These are phyloP conservation scores for Frankliniella fusca DNA, from an alignment of 2,888 invertebrate species.

Conservation along the genomic window DNA sequence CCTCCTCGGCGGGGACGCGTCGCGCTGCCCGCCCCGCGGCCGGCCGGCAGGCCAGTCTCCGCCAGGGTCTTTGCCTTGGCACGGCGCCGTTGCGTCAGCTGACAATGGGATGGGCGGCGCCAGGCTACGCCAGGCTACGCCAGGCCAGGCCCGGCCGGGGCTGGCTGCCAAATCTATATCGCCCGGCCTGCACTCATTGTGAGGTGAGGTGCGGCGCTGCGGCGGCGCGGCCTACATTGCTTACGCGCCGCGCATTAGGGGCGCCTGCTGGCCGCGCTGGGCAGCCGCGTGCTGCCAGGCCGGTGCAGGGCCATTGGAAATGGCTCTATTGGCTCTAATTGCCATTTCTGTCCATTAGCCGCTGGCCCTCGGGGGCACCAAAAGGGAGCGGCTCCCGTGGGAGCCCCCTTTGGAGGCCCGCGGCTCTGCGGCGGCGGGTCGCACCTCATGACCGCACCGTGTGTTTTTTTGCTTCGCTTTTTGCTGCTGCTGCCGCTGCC, in stretches of 20 bases:
- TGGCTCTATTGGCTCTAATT: neutral
- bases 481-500: no score
- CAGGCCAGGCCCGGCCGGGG: neutral
- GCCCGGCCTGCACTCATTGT: neutral
- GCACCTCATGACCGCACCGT: neutral
- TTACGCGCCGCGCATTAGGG: neutral
- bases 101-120: neutral
- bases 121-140: no score
- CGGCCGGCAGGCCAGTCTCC: neutral
- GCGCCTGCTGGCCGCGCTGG: no score
- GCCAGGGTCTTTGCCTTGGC: neutral
- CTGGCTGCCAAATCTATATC: neutral
- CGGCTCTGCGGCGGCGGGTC: no score
- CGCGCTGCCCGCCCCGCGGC: neutral
- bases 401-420: no score
- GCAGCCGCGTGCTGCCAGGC: neutral
- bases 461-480: neutral
- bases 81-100: neutral
- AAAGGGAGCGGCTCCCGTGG: no score
- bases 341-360: neutral
- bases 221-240: neutral
- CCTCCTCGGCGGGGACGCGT: neutral
- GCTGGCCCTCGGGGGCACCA: neutral
- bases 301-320: neutral
- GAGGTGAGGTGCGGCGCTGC: neutral